Conservation (phyloP, 2,797 vertebrate genomes). For the Potorous gilbertii region DNA sequence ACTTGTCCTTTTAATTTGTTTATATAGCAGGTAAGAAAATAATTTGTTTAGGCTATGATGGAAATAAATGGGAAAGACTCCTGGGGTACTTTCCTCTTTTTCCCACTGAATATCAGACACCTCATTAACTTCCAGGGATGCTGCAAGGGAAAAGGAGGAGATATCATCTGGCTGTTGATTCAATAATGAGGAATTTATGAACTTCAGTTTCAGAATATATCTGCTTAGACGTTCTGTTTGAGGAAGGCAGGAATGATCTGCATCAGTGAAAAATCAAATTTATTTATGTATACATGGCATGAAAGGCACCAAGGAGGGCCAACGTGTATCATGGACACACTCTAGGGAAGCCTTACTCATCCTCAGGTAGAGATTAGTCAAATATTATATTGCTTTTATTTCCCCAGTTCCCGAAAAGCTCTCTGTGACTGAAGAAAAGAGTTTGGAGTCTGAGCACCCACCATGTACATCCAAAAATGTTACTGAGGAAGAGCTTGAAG, state of each 20-base stretch:
- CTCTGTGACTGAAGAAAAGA: constrained; percentile 70
- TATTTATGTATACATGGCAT: not conserved
- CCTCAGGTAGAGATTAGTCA: not conserved
- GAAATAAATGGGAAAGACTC: not conserved
- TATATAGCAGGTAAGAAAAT: not conserved
- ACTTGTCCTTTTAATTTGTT: not conserved
- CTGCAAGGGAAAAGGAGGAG: not conserved
- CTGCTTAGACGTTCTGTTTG: constrained; percentile 21
- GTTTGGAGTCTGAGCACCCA: constrained; percentile 64
- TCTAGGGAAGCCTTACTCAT: not conserved
- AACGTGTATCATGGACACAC: constrained; percentile 11
- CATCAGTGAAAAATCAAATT: not conserved
- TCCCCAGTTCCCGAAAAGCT: constrained; percentile 69
- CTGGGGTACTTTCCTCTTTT: not conserved
- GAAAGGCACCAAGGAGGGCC: constrained; percentile 2
- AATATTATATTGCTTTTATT: constrained; percentile 58
- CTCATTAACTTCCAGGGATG: not conserved
- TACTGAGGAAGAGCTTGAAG: constrained; percentile 92
- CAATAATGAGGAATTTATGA: constrained; percentile 11
- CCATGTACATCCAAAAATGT: constrained; percentile 75
- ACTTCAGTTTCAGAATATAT: constrained; percentile 22
- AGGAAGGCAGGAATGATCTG: not conserved
- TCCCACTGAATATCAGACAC: not conserved
- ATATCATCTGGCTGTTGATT: constrained; percentile 2
- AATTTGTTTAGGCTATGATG: not conserved